phyloP scores from a whole-genome alignment of 2,888 invertebrate genomes.

The Drosophila setosimentum region DNA sequence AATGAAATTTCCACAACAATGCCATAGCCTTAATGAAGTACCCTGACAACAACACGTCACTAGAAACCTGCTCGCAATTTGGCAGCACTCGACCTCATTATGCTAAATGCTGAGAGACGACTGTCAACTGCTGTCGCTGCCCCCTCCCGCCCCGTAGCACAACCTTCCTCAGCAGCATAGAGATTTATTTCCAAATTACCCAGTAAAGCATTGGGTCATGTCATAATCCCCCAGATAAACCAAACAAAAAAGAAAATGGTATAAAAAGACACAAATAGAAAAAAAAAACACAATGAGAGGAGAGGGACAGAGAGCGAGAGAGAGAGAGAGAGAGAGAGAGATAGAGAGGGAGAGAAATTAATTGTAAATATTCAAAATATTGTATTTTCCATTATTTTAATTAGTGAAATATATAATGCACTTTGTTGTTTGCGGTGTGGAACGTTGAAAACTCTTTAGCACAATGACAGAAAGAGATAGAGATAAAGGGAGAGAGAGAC shows the following conservation, averaged over 20 bases:
- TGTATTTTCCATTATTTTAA: slow-evolving; percentile 74
- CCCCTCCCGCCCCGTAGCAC: neutral
- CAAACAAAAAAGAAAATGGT: neutral
- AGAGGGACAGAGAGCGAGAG: neutral
- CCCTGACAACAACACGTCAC: neutral
- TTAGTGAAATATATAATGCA: slow-evolving; percentile 78
- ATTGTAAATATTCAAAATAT: slow-evolving; percentile 65
- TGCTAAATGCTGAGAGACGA: slow-evolving; percentile 38
- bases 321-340: neutral
- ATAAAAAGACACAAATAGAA: slow-evolving; percentile 3
- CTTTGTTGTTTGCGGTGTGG: slow-evolving; percentile 47
- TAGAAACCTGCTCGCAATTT: slow-evolving; percentile 11
- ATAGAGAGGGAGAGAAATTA: slow-evolving; percentile 13
- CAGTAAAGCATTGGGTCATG: slow-evolving; percentile 56
- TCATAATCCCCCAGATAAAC: slow-evolving; percentile 41
- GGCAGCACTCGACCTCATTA: slow-evolving; percentile 64
- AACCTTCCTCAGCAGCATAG: neutral
- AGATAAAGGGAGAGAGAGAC: slow-evolving; percentile 13
- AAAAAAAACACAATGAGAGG: slow-evolving; percentile 3
- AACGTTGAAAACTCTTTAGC: slow-evolving; percentile 37
- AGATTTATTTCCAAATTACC: slow-evolving; percentile 43
- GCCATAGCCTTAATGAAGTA: neutral
- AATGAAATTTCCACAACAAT: neutral
- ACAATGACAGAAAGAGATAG: neutral
- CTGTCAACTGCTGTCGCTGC: slow-evolving; percentile 39